Base-by-base conservation (phyloP, 2,797 vertebrate species). In the Schizopygopsis pylzovi region DNA sequence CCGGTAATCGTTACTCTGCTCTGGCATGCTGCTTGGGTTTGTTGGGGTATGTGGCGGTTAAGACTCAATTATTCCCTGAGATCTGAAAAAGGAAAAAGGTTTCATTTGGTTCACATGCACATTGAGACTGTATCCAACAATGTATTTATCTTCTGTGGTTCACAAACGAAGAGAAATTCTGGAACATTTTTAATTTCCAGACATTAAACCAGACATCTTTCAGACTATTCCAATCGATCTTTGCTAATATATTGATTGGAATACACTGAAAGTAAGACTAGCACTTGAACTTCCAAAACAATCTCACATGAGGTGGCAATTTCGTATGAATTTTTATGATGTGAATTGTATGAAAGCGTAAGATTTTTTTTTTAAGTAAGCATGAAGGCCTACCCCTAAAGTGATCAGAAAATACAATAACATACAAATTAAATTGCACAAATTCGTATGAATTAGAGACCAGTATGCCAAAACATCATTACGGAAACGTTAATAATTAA, bases 1-100 rank as follows among this genome's bases (percentile, higher is more conserved):
- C 0, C 96, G 95, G 93, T 97, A 97, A 76, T 97, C 96, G 37
- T 97, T 97, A 89, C 96, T 97, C 89, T 97, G 96, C 90, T 97
- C 96, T 3, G 96, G 96, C 96, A 97, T 97, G 89, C 92, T 96
- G 91, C 87, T 67, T 79, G 9, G 70, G 71, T 88, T 78, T 70
- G 20, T 89, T 70, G 54, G 86, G 59, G 25, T 73, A n/a, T 70
- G 47, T 81, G 82, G 68, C 7, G 79, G 76, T 73, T 83, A 82
- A 87, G 75, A 78, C 86, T 85, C 45, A 65, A 78, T 86, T 72
- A 81, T 89, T 86, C 84, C 88, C 88, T 90, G 89, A 90, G 88
- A 89, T 89, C 89, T 90, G 59, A 73, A 86, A 83, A 67, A 85
- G 20, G 83, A 82, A 78, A 81, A 33, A 39, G 13, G 25, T n/a